Percentiles rank a stretch among this genome's conserved stretches.
phyloP scores from a whole-genome alignment of 2,888 invertebrate genomes.

The Lamellibrachia columna region DNA sequence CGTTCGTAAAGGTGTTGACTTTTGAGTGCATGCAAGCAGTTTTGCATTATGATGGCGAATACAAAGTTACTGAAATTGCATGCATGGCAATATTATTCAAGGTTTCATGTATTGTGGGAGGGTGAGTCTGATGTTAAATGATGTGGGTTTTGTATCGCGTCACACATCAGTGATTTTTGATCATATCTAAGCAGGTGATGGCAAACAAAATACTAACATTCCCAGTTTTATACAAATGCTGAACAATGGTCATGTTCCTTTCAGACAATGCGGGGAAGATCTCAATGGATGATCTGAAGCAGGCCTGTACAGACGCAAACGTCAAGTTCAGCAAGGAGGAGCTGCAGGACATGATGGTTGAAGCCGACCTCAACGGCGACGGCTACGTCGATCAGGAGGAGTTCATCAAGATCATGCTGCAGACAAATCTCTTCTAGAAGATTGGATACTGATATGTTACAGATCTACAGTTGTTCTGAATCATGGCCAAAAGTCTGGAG shows the following conservation, averaged over 20 bases:
- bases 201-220: too few species aligned
- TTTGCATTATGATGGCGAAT: too few species aligned
- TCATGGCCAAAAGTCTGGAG: not conserved
- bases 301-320: conserved; percentile 53
- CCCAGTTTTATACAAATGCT: too few species aligned
- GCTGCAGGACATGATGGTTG: conserved; percentile 62
- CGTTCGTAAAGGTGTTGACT: too few species aligned
- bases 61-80: too few species aligned
- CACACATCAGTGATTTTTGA: too few species aligned
- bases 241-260: not conserved
- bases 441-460: not conserved
- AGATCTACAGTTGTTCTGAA: not conserved
- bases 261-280: conserved; percentile 48
- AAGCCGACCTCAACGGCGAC: conserved; percentile 64
- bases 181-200: too few species aligned
- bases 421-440: conserved; percentile 60
- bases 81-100: too few species aligned
- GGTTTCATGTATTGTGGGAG: too few species aligned
- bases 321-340: conserved; percentile 59
- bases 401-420: conserved; percentile 63
- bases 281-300: conserved; percentile 54
- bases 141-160: too few species aligned
- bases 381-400: conserved; percentile 62
- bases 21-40: too few species aligned
- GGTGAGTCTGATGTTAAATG: too few species aligned